phyloP scores from a whole-genome alignment of 2,797 vertebrate species.

The Pseudopleuronectes americanus region DNA sequence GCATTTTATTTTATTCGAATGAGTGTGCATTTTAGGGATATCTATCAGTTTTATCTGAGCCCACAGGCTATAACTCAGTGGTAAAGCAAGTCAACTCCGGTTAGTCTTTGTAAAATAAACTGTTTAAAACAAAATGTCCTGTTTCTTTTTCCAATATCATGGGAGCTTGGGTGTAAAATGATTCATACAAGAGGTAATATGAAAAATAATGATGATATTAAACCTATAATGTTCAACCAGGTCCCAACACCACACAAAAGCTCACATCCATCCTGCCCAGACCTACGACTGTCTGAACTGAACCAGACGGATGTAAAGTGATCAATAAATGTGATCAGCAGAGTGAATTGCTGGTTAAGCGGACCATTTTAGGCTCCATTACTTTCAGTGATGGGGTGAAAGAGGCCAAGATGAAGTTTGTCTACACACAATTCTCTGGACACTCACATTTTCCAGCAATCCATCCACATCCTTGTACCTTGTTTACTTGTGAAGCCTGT shows the following conservation, averaged over 20 bases:
- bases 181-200: too few relatives aligned
- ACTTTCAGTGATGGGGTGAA: slow-evolving; percentile 56
- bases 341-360: slow-evolving; percentile 44
- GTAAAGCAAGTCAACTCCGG: too few relatives aligned
- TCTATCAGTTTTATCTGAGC: too few relatives aligned
- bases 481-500: neutral
- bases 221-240: neutral
- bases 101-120: too few relatives aligned
- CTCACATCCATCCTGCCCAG: slow-evolving; percentile 7
- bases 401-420: slow-evolving; percentile 29
- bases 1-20: too few relatives aligned
- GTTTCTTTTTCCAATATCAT: too few relatives aligned
- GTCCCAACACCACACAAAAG: slow-evolving; percentile 2
- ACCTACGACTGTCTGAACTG: slow-evolving; percentile 26
- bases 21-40: too few relatives aligned
- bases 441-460: slow-evolving; percentile 24
- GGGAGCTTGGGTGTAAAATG: too few relatives aligned
- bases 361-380: slow-evolving; percentile 68
- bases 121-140: too few relatives aligned
- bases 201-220: neutral
- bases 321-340: slow-evolving; percentile 71
- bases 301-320: slow-evolving; percentile 29
- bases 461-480: neutral
- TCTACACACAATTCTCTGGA: slow-evolving; percentile 41
- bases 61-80: too few relatives aligned